Evolutionary conservation across 2,113 vertebrate species (phyloP).

Genomic region (Pholis gunnellus): DNA sequence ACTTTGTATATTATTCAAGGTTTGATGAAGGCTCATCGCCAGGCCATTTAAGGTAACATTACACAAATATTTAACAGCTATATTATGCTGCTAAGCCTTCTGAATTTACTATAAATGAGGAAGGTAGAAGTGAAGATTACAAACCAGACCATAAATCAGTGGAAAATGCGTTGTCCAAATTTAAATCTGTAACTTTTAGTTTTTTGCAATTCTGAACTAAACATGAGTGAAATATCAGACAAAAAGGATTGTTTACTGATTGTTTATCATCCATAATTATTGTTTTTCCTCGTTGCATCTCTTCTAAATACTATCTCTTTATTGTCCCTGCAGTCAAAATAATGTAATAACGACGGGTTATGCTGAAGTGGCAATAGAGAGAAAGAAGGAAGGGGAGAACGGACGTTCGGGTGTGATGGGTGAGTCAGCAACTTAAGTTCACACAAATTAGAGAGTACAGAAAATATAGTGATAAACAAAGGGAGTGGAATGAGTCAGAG

Average conservation of each 20-base stretch:
- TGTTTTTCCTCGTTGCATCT: background rate
- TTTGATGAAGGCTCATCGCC: background rate
- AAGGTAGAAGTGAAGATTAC: background rate
- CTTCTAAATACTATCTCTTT: background rate
- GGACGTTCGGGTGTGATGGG: background rate
- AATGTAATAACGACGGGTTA: constrained; percentile 29
- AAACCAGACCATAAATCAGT: background rate
- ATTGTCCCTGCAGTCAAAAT: constrained; percentile 17
- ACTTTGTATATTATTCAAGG: background rate
- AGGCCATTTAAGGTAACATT: background rate
- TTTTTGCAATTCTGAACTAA: background rate
- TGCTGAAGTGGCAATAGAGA: background rate
- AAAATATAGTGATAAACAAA: background rate
- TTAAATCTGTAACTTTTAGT: background rate
- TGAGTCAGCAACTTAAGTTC: constrained; percentile 1
- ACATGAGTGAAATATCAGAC: background rate
- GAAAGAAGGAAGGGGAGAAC: background rate
- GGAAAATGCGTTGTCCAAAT: background rate
- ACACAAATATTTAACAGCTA: background rate
- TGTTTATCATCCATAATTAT: background rate
- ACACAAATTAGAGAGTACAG: background rate
- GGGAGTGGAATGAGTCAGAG: constrained; percentile 31
- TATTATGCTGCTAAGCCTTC: background rate
- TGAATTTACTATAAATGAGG: background rate
- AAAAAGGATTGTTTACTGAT: background rate